Base-by-base conservation (phyloP, 2,888 invertebrate genomes). In the Eudasyphora cyanicolor region DNA sequence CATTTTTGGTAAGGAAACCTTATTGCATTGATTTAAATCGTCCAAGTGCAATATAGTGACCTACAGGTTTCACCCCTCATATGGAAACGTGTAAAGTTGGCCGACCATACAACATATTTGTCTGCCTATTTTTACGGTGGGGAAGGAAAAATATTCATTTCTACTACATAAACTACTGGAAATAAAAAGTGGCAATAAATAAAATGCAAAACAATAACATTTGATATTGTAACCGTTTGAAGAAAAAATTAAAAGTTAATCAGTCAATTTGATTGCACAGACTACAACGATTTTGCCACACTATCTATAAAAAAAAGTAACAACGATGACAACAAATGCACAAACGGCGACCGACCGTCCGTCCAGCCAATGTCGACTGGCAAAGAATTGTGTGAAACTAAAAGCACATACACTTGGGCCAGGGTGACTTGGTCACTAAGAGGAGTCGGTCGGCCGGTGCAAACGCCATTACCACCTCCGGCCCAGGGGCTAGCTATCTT, bases 211-310 rank as follows among this genome's bases (percentile, higher is more conserved):
- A 62, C 24, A 76, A 51, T 38, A 45, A 77, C 74, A 82, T 69
- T 79, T 67, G 69, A 70, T 67, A 77, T 29, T 69, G 49, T 73
- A 80, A 78, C 51, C 77, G 80, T 82, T 80, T 79, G 64, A 79
- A 80, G 74, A 77, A 75, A 79, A n/a, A 62, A 4, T n/a, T 79
- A 82, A 79, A 82, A 85, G 80, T 85, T 85, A 85, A 85, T 85
- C 75, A 85, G 82, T 78, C 82, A 51, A 85, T 85, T 85, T 85
- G 81, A 83, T 85, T 85, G 85, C 85, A 83, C 49, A 74, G 78
- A 35, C 57, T 75, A 62, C 78, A 75, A 84, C 81, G 38, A 38
- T 81, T 84, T 84, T 84, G 84, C 78, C 75, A 83, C 83, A 83
- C 35, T 75, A 77, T 8, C 76, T 70, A 79, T 79, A 74, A 83